Conservation (phyloP, 2,888 invertebrate genomes). For the Clitarchus hookeri region DNA sequence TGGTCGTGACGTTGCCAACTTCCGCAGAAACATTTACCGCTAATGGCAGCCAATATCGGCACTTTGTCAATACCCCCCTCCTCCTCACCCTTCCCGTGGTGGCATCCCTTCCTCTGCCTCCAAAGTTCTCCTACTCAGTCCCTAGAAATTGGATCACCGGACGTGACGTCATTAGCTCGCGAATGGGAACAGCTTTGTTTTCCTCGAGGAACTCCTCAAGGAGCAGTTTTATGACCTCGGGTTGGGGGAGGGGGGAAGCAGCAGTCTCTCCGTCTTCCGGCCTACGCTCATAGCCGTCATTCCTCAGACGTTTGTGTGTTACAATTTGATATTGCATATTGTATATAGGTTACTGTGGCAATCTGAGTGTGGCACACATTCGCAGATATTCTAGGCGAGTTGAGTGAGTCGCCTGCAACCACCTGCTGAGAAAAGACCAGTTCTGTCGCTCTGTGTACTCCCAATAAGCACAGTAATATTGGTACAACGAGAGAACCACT, state of each 20-base stretch:
- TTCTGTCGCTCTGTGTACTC: no score
- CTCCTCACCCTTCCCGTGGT: not conserved
- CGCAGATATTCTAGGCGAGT: no score
- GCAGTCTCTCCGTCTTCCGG: not conserved
- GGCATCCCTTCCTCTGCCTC: not conserved
- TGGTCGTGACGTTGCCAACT: not conserved
- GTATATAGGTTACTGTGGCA: no score
- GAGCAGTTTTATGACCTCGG: not conserved
- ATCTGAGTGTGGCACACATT: no score
- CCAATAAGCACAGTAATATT: no score
- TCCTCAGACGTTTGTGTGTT: not conserved
- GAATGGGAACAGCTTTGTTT: conserved; percentile 26
- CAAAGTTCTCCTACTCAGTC: not conserved
- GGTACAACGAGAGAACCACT: no score
- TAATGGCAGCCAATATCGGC: conserved; percentile 23
- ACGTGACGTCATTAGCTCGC: conserved; percentile 42
- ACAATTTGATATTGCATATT: no score
- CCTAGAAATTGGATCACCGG: conserved; percentile 55
- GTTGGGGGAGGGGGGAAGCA: not conserved
- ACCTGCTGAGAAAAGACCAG: no score
- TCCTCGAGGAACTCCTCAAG: not conserved
- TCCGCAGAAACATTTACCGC: not conserved
- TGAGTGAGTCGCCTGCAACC: no score
- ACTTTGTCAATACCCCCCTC: not conserved
- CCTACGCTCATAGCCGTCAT: not conserved